phyloP scores from a whole-genome alignment of 2,888 invertebrate species.

The Eupithecia inturbata region DNA sequence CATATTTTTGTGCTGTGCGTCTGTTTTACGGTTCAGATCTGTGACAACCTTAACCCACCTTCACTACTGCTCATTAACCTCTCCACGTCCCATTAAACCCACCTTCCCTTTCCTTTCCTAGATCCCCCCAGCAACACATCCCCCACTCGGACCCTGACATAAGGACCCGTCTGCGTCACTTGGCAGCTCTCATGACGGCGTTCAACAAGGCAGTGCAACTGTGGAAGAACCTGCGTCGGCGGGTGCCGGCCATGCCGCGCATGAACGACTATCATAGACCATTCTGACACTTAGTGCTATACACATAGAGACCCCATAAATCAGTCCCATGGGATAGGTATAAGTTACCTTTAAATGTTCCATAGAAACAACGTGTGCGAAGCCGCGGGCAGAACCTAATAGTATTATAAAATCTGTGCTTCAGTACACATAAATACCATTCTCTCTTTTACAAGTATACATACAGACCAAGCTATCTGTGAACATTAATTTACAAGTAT shows the following conservation, averaged over 20 bases:
- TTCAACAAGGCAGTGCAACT: conserved; percentile 39
- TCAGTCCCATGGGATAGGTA: too few relatives aligned
- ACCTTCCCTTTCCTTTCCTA: conserved; percentile 13
- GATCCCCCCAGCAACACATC: conserved; percentile 4
- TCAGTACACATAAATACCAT: neutral
- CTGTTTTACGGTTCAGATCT: too few relatives aligned
- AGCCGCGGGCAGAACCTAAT: too few relatives aligned
- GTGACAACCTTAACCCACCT: too few relatives aligned
- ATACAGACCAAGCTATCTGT: neutral
- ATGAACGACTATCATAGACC: conserved; percentile 24
- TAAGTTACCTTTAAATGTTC: too few relatives aligned
- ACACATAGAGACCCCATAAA: neutral
- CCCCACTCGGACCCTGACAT: conserved; percentile 20
- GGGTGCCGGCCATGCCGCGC: conserved; percentile 26
- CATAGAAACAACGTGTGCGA: too few relatives aligned
- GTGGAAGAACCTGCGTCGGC: conserved; percentile 34
- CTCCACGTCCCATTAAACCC: conserved; percentile 2
- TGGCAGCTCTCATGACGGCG: conserved; percentile 36
- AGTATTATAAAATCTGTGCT: too few relatives aligned
- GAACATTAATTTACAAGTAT: too few relatives aligned
- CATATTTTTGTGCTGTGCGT: too few relatives aligned
- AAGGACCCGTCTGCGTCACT: conserved; percentile 38
- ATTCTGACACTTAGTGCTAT: conserved; percentile 21
- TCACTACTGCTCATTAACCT: neutral
- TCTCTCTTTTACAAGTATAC: neutral